Conservation (phyloP, 2,797 vertebrate genomes). For the Acanthopagrus latus region DNA sequence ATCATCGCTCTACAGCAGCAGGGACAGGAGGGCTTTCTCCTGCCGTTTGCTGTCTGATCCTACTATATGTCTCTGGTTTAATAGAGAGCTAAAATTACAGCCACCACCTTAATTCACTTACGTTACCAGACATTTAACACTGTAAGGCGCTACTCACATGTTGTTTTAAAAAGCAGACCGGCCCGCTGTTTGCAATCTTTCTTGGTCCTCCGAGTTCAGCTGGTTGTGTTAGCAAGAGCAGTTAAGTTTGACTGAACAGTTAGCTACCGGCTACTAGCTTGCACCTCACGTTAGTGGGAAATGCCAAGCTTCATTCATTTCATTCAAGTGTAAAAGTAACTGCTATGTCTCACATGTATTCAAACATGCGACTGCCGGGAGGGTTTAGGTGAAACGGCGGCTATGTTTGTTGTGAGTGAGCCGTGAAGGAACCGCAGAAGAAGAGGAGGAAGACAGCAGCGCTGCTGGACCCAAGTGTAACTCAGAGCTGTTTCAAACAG, state of each 20-base stretch:
- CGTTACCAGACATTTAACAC: background rate
- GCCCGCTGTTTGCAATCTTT: background rate
- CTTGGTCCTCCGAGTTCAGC: constrained; percentile 5
- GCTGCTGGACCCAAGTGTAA: background rate
- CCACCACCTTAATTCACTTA: background rate
- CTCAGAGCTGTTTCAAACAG: constrained; percentile 49
- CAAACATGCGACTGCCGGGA: background rate
- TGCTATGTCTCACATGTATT: background rate
- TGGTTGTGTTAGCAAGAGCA: constrained; percentile 22
- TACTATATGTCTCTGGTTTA: background rate
- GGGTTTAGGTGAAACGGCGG: too few relatives aligned
- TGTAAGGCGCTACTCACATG: constrained; percentile 17
- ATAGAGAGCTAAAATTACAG: background rate
- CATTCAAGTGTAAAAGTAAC: background rate
- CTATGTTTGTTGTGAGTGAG: constrained; percentile 47
- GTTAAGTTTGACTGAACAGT: constrained; percentile 14
- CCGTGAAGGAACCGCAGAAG: constrained; percentile 44
- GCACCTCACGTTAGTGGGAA: too few relatives aligned
- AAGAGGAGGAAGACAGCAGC: constrained; percentile 23
- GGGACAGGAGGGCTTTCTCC: background rate
- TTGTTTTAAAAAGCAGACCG: background rate
- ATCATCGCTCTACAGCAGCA: background rate
- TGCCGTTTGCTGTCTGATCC: background rate
- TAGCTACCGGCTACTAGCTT: background rate
- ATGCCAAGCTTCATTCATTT: background rate